Base-by-base conservation (phyloP, 2,113 vertebrate species). In the Chrysemys picta region DNA sequence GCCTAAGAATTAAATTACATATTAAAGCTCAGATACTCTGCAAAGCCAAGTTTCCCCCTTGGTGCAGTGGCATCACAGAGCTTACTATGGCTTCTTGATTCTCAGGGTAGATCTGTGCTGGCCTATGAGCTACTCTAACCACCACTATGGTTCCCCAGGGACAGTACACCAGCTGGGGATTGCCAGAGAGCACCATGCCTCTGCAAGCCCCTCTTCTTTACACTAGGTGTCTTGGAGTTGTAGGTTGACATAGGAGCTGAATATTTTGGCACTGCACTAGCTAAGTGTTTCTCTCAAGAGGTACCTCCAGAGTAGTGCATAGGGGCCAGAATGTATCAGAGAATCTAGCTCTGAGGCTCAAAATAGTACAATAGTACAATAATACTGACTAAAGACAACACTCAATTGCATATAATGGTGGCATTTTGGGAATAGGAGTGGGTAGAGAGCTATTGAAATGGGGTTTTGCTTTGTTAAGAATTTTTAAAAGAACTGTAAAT, bases 401-500 rank as follows among this genome's bases (percentile, higher is more conserved):
- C 11, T 38, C 83, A 0, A 4, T 79, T 88, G 93, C 5, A 85
- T 2, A 29, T 52, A 29, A 78, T 78, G 6, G 42, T 95, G 27
- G 47, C 17, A 31, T 72, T 94, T 87, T 54, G 38, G 85, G 14
- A n/a, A 6, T 80, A 72, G 88, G 59, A 10, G 2, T 35, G 13
- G 50, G 19, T 69, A 95, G 89, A 84, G 42, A 49, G 25, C 11
- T 29, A 47, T 47, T 47, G 42, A 78, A 47, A 29, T 45, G 24
- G 45, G 72, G 42, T 76, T 25, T 35, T n/a, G 16, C 35, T 45
- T 42, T 13, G 11, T 42, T 11, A 45, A 79, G 13, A 7, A 52
- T 42, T 94, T 93, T 14, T 87, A 25, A 62, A 86, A 72, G 11
- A 80, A 10, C 38, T 3, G 81, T 92, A 93, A 93, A 49, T 85